Evolutionary conservation across 1,140 invertebrate genomes (phyloP), one percentile per base, ranked within the genome.

Genomic region (Dendroctonus ponderosae): DNA sequence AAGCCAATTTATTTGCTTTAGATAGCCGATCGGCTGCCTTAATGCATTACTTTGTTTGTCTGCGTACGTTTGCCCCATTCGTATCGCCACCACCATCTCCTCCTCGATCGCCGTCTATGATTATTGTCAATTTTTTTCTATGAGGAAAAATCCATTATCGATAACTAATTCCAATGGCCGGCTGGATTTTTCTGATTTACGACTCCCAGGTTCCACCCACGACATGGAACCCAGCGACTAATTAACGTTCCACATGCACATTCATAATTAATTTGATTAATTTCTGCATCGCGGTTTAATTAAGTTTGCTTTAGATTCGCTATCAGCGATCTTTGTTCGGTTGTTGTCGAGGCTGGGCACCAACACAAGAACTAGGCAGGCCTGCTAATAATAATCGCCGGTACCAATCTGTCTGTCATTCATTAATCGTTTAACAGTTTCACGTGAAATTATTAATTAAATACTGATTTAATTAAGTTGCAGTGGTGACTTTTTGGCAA

Each of bases 201-300:
- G 9, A 40, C 50, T 38, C n/a, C 41, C 26, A 15, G 57, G 57
- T 48, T 14, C 11, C 57, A 59, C 57, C 57, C 57, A 59, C 57
- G n/a, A 59, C 57, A 59, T 38, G 37, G 46, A 56, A 56, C 53
- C 53, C 15, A 11, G 38, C 53, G 2, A 40, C 43, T 59, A 59
- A 59, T 59, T 59, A 59, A 59, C 26, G 26, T 56, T 26, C 41
- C 38, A 59, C 57, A 59, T 46, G 57, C 57, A n/a, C 57, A 9
- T 59, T 59, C 37, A 44, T 59, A 59, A 59, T 59, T 59, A 59
- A 59, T 59, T 59, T 26, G 44, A 59, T 59, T 56, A 56, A 56
- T 56, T 56, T 56, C 53, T 14, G 38, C 53, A 38, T 14, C 41
- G 11, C 41, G 53, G 53, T 56, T 59, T 59, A 59, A 59, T 59